Evolutionary conservation across 2,797 vertebrate species (phyloP).

Genomic region (Pitangus sulphuratus): DNA sequence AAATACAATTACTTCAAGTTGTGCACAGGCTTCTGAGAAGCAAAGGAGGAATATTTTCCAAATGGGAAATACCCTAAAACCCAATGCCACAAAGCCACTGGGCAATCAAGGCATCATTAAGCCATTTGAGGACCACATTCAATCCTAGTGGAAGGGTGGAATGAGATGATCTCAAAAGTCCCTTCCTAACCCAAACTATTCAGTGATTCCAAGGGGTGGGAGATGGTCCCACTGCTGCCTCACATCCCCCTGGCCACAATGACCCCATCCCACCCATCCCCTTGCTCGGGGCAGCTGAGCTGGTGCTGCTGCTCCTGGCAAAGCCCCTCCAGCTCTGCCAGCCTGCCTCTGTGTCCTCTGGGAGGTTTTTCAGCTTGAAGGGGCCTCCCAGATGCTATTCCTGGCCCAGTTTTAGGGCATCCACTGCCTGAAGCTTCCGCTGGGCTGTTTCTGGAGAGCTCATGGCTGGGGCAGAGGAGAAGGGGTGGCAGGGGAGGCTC

Average conservation of each 20-base stretch:
- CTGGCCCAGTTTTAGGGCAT: background rate
- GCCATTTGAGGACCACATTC: accelerated
- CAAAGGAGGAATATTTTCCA: background rate
- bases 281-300: accelerated
- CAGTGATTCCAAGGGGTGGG: background rate
- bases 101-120: background rate
- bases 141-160: background rate
- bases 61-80: background rate
- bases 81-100: accelerated
- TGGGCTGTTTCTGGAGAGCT: background rate
- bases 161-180: accelerated
- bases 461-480: background rate
- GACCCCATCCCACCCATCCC: background rate
- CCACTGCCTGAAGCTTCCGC: background rate
- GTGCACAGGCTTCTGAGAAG: background rate
- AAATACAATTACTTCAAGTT: background rate
- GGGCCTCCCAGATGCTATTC: background rate
- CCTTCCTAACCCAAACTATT: background rate
- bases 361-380: background rate
- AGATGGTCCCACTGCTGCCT: accelerated
- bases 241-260: accelerated
- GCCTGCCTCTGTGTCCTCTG: background rate
- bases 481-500: background rate
- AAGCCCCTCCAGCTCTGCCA: background rate
- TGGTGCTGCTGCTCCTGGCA: background rate